phyloP scores from a whole-genome alignment of 2,113 vertebrate genomes.

The Barbus barbus region DNA sequence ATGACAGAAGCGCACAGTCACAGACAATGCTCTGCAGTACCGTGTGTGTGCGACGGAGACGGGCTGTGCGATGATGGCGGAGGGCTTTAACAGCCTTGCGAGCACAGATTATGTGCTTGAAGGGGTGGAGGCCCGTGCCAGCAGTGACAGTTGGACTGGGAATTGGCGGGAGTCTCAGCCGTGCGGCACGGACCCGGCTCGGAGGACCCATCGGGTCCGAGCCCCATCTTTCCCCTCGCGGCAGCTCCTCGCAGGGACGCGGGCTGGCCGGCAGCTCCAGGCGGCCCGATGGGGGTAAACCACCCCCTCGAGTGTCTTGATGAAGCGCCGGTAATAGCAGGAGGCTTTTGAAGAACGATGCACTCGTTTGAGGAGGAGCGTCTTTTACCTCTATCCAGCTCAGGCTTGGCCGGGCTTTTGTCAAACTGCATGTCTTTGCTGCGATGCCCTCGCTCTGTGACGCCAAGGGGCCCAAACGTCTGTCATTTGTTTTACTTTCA shows the following conservation, averaged over 20 bases:
- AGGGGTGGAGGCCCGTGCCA: conserved; percentile 74
- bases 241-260: conserved; percentile 56
- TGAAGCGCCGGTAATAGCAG: conserved; percentile 72
- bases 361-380: conserved; percentile 72
- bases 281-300: conserved; percentile 65
- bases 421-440: conserved; percentile 74
- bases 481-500: conserved; percentile 77
- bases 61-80: conserved; percentile 67
- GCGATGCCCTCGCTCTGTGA: conserved; percentile 69
- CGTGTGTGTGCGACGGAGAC: conserved; percentile 35
- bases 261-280: conserved; percentile 66
- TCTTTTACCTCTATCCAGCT: conserved; percentile 78
- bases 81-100: conserved; percentile 74
- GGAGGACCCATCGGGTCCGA: conserved; percentile 74
- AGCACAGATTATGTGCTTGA: conserved; percentile 80
- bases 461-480: conserved; percentile 74
- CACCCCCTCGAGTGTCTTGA: conserved; percentile 66
- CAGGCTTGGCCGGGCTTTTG: conserved; percentile 71
- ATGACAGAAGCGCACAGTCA: conserved; percentile 52
- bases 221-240: conserved; percentile 61
- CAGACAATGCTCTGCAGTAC: conserved; percentile 61
- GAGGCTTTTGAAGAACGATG: conserved; percentile 71
- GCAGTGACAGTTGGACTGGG: conserved; percentile 83
- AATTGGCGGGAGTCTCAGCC: conserved; percentile 73
- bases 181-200: conserved; percentile 67